Evolutionary conservation across 2,888 invertebrate species (phyloP).

Genomic region (Chaetoderma sp.): DNA sequence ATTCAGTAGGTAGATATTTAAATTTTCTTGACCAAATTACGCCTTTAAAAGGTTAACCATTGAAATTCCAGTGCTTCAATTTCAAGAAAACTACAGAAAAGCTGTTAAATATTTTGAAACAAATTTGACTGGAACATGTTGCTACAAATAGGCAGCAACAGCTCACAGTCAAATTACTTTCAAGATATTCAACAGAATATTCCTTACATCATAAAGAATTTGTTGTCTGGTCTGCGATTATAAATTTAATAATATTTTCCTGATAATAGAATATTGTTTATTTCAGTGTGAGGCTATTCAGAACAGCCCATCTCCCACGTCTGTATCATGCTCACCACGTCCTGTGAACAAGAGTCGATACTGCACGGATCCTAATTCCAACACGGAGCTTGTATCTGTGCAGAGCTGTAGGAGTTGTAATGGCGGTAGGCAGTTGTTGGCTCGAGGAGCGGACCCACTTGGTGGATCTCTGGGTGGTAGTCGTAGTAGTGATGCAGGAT

Average conservation of each 20-base stretch:
- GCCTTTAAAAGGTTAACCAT: no score
- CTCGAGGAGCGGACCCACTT: neutral
- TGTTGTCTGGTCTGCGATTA: neutral
- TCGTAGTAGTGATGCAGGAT: conserved; percentile 82
- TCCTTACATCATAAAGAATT: no score
- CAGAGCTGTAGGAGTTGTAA: conserved; percentile 48
- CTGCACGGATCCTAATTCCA: conserved; percentile 41
- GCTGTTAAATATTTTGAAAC: no score
- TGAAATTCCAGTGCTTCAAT: no score
- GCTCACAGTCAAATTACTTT: no score
- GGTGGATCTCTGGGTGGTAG: conserved; percentile 23
- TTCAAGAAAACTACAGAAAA: neutral
- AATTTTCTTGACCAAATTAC: no score
- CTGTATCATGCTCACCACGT: conserved; percentile 1
- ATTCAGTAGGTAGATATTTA: no score
- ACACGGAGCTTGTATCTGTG: conserved; percentile 37
- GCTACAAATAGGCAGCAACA: no score
- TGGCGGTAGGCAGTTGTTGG: conserved; percentile 6
- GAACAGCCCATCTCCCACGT: conserved; percentile 3
- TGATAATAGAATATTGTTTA: neutral
- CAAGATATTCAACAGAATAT: no score
- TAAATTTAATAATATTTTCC: neutral
- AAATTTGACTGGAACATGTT: no score
- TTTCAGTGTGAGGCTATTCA: conserved; percentile 8
- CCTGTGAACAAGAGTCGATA: no score